phyloP scores from a whole-genome alignment of 2,888 invertebrate genomes.

The Drosophila nr. perissopoda region DNA sequence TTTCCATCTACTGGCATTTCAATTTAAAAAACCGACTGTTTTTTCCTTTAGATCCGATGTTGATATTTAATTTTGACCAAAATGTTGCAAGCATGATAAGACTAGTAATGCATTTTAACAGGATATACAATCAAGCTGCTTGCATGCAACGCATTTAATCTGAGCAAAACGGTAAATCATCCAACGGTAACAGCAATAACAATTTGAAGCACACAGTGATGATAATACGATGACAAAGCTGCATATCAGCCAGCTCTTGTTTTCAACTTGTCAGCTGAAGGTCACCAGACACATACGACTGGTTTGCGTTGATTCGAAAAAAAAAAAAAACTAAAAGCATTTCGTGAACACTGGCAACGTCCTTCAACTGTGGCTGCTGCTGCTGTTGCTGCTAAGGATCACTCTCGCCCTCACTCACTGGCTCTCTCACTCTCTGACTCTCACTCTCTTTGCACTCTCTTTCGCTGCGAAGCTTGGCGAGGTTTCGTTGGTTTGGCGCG shows the following conservation, averaged over 20 bases:
- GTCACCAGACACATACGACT: slow-evolving; percentile 15
- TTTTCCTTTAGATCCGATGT: not conserved
- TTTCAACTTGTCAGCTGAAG: slow-evolving; percentile 45
- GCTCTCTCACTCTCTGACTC: not conserved
- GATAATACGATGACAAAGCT: slow-evolving; percentile 27
- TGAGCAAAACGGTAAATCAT: slow-evolving; percentile 69
- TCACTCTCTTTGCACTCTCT: not conserved
- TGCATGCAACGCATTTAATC: slow-evolving; percentile 9
- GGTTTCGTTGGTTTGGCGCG: slow-evolving; percentile 40
- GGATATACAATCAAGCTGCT: not conserved
- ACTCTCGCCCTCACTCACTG: not conserved
- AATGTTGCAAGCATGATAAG: not conserved
- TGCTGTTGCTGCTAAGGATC: slow-evolving; percentile 36
- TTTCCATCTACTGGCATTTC: not conserved
- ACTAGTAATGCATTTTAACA: not conserved
- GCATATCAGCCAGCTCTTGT: slow-evolving; percentile 35
- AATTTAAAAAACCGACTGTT: not conserved
- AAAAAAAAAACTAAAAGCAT: slow-evolving; percentile 4
- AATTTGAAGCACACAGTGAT: slow-evolving; percentile 9
- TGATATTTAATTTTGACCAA: not conserved
- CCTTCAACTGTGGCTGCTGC: slow-evolving; percentile 34
- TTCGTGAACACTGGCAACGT: slow-evolving; percentile 28
- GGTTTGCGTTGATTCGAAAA: slow-evolving; percentile 31
- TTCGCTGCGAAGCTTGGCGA: slow-evolving; percentile 13
- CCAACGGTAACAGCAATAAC: slow-evolving; percentile 16